Evolutionary conservation across 2,797 vertebrate species (phyloP).

Genomic region (Epinephelus malabaricus): DNA sequence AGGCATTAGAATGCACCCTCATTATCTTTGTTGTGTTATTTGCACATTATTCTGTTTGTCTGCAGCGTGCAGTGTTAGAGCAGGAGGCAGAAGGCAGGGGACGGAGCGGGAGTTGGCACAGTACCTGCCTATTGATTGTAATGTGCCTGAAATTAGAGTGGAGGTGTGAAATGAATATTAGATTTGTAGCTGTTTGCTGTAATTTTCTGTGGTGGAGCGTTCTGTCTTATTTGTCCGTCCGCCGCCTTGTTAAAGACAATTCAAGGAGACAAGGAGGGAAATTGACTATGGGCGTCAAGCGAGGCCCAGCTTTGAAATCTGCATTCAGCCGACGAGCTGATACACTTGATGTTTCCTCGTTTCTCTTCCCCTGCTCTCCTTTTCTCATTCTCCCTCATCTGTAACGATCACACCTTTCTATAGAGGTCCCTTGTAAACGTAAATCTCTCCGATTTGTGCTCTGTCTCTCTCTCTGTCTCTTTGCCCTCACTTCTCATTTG

Average conservation of each 20-base stretch:
- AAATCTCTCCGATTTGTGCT: slow-evolving; percentile 25
- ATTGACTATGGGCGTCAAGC: slow-evolving; percentile 30
- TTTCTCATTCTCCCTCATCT: slow-evolving; percentile 7
- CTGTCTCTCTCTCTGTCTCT: slow-evolving; percentile 9
- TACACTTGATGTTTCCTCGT: slow-evolving; percentile 31
- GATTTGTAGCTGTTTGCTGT: slow-evolving; percentile 66
- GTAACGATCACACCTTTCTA: slow-evolving; percentile 20
- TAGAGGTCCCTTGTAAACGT: slow-evolving; percentile 31
- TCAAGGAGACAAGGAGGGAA: slow-evolving; percentile 63
- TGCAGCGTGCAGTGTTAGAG: slow-evolving; percentile 8
- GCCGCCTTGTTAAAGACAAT: slow-evolving; percentile 64
- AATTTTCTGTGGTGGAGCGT: slow-evolving; percentile 42
- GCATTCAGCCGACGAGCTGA: slow-evolving; percentile 35
- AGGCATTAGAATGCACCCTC: slow-evolving; percentile 32
- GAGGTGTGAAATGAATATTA: slow-evolving; percentile 73
- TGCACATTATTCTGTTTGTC: slow-evolving; percentile 28
- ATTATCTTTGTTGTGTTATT: slow-evolving; percentile 36
- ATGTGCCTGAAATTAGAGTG: slow-evolving; percentile 60
- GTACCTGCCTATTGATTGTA: slow-evolving; percentile 60
- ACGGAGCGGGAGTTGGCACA: neutral
- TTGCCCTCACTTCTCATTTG: slow-evolving; percentile 52
- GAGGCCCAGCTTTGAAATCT: slow-evolving; percentile 40
- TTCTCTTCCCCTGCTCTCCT: neutral
- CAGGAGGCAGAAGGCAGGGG: neutral
- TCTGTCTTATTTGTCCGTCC: slow-evolving; percentile 54